These are phyloP conservation scores for Drosophila mayaguana DNA, from an alignment of 2,888 invertebrate genomes.

Conservation along the genomic window DNA sequence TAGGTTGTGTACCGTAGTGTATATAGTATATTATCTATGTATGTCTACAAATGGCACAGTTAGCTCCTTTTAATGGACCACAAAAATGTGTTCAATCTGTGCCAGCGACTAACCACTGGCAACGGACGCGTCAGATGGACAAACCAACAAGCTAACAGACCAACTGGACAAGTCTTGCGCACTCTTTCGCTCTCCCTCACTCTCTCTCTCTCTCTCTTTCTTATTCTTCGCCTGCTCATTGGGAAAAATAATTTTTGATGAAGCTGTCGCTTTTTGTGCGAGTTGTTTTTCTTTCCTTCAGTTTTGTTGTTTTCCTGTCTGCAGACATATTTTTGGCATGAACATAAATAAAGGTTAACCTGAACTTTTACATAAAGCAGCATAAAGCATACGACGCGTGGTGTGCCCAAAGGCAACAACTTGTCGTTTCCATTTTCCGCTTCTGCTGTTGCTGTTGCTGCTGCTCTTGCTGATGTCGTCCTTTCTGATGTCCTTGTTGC, in stretches of 20 bases:
- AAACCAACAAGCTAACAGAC: background rate
- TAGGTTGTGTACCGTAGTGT: no score
- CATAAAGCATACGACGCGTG: conserved; percentile 44
- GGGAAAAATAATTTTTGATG: conserved; percentile 4
- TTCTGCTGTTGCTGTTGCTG: background rate
- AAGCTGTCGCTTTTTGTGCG: conserved; percentile 10
- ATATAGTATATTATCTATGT: background rate
- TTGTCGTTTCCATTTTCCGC: conserved; percentile 35
- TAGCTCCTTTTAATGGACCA: background rate
- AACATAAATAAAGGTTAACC: conserved; percentile 13
- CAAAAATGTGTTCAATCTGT: conserved; percentile 4
- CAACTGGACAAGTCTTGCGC: background rate
- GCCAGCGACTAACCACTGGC: conserved; percentile 3
- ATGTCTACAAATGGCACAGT: background rate
- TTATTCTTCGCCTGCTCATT: background rate
- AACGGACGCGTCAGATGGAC: background rate
- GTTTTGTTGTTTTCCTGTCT: conserved; percentile 6
- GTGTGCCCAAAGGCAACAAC: conserved; percentile 41
- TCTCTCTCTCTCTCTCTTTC: background rate
- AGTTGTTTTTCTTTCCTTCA: background rate
- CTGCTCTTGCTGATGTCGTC: conserved; percentile 8
- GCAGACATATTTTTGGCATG: conserved; percentile 25
- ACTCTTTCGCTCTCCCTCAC: background rate
- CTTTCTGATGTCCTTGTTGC: background rate
- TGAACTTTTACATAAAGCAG: conserved; percentile 12